Conservation (phyloP, 1,140 invertebrate species). For the Rhopalosiphum padi region DNA sequence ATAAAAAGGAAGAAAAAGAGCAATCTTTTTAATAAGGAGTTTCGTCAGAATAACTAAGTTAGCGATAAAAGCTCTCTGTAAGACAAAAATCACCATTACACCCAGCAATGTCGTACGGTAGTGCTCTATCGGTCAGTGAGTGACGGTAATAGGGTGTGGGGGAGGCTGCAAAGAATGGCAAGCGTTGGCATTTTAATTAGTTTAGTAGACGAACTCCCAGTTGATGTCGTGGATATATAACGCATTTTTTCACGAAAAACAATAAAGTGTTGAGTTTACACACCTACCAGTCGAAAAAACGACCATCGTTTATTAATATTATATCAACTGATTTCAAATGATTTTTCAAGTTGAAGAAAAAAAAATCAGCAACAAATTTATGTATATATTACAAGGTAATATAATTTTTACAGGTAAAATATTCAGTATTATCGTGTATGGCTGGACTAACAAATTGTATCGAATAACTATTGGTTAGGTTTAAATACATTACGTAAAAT, state of each 20-base stretch:
- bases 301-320: neutral
- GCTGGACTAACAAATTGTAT: neutral
- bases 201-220: neutral
- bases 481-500: neutral
- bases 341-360: neutral
- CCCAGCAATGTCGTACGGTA: neutral
- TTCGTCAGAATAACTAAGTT: conserved; percentile 15
- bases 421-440: too few species aligned
- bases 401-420: neutral
- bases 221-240: neutral
- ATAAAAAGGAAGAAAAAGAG: neutral
- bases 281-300: neutral
- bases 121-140: neutral
- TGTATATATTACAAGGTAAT: too few species aligned
- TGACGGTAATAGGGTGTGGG: neutral
- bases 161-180: neutral
- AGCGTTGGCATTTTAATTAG: neutral
- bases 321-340: neutral
- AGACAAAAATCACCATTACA: neutral
- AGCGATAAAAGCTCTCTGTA: neutral
- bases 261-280: neutral
- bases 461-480: neutral
- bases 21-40: conserved; percentile 1
- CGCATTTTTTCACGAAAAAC: neutral
- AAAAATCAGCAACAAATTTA: neutral